Percentiles rank a stretch among this genome's conserved stretches.
Evolutionary conservation across 2,888 invertebrate genomes (phyloP).

Genomic region (Lasioglossum pauxillum): DNA sequence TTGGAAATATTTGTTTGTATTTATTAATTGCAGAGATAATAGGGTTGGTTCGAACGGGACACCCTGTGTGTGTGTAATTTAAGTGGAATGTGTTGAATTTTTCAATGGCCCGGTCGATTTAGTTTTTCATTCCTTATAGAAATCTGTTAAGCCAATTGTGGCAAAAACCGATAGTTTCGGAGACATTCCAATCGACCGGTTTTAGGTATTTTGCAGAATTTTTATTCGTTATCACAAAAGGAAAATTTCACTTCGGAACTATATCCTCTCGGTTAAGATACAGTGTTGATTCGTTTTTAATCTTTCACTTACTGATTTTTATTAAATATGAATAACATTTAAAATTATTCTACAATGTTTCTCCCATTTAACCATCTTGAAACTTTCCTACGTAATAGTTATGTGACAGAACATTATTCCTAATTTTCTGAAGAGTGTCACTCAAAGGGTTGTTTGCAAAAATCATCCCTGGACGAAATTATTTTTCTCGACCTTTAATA

Average conservation of each 20-base stretch:
- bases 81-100: neutral
- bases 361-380: too few species aligned
- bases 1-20: neutral
- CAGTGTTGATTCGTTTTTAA: neutral
- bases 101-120: neutral
- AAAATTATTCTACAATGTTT: too few species aligned
- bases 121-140: neutral
- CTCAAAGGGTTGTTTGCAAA: too few species aligned
- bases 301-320: too few species aligned
- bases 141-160: neutral
- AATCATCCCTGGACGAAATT: too few species aligned
- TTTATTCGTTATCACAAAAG: neutral
- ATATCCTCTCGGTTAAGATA: neutral
- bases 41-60: neutral
- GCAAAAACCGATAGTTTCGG: neutral
- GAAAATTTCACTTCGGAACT: neutral
- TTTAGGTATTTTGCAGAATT: neutral
- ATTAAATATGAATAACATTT: too few species aligned
- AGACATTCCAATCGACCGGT: neutral
- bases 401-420: too few species aligned
- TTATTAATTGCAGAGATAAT: neutral
- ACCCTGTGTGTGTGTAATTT: neutral
- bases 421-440: too few species aligned
- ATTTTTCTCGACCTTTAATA: too few species aligned
- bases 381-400: too few species aligned